Evolutionary conservation across 2,888 invertebrate species (phyloP), one percentile per base, ranked within the genome.

Genomic region (Polydrusus tereticollis): DNA sequence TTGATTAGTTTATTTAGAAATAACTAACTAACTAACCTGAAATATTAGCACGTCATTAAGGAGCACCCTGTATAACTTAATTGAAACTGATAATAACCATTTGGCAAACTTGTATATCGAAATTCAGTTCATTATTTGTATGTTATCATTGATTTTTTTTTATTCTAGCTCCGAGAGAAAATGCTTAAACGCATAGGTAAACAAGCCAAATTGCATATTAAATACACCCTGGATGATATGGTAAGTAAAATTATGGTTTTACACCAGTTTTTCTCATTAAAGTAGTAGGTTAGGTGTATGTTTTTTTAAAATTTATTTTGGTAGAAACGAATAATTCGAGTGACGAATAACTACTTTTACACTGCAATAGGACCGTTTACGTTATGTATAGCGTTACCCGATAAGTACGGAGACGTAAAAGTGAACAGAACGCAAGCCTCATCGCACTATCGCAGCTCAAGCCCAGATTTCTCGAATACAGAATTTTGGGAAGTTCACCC

Each of bases 151-250:
- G 10, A 6, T 52, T 52, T 29, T 1, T 33, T 41, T 55, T 20
- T 23, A n/a, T 67, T 67, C 26, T 26, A 74, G 74, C 50, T 74
- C 14, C 23, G 74, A 20, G 66, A 74, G 29, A 20, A 33, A 26
- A 74, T 74, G 75, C 52, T 75, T 5, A 67, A 67, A 52, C 36
- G 69, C 14, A 26, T 50, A 10, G 70, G 59, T 7, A 75, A 73
- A 7, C 47, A 66, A 52, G 66, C 63, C 0, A 69, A 88, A 79
- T 88, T 94, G 86, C 88, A 90, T 78, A 93, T 95, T 20, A 95
- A 95, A 85, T 93, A 94, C 84, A 95, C 96, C 83, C 89, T 93
- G 81, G 95, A 96, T 83, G 90, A 93, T 80, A 94, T 96, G 94
- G 96, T 96, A 86, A 77, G 77, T 73, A 50, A 45, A 45, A 36